Evolutionary conservation across 1,140 invertebrate species (phyloP).

Genomic region (Habropoda laboriosa): DNA sequence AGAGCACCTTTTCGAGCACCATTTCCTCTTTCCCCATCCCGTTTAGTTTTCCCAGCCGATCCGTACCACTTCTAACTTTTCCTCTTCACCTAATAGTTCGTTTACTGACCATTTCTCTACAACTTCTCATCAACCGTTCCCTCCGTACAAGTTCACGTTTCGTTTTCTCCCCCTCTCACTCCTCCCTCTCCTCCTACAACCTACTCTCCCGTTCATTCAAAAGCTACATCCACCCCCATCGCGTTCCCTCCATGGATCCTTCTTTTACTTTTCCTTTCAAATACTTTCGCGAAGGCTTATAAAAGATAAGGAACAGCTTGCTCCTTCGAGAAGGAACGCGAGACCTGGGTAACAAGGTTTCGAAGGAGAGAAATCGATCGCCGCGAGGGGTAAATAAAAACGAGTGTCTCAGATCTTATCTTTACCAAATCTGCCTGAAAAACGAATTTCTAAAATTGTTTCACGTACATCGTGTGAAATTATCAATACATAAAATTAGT

Average conservation of each 20-base stretch:
- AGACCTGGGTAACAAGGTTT: neutral
- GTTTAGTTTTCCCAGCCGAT: slow-evolving; percentile 35
- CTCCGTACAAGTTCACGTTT: slow-evolving; percentile 12
- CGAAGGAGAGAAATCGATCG: neutral
- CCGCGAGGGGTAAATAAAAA: neutral
- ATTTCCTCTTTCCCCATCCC: neutral
- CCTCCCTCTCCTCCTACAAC: too few species aligned
- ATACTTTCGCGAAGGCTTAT: neutral
- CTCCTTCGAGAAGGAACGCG: neutral
- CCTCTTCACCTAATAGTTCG: slow-evolving; percentile 47
- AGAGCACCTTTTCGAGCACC: slow-evolving; percentile 5
- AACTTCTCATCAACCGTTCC: slow-evolving; percentile 33
- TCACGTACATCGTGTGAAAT: too few species aligned
- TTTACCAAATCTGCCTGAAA: too few species aligned
- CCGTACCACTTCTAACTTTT: slow-evolving; percentile 44
- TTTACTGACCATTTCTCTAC: slow-evolving; percentile 44
- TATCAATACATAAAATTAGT: too few species aligned
- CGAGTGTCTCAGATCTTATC: neutral
- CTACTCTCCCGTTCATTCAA: neutral
- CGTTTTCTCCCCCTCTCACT: neutral
- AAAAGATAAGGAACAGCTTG: neutral
- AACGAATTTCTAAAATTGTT: too few species aligned
- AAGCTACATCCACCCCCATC: neutral
- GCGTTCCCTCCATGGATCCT: neutral
- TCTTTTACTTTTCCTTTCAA: neutral